These are phyloP conservation scores for Agrilus biguttatus DNA, from an alignment of 2,888 invertebrate species.

Conservation along the genomic window DNA sequence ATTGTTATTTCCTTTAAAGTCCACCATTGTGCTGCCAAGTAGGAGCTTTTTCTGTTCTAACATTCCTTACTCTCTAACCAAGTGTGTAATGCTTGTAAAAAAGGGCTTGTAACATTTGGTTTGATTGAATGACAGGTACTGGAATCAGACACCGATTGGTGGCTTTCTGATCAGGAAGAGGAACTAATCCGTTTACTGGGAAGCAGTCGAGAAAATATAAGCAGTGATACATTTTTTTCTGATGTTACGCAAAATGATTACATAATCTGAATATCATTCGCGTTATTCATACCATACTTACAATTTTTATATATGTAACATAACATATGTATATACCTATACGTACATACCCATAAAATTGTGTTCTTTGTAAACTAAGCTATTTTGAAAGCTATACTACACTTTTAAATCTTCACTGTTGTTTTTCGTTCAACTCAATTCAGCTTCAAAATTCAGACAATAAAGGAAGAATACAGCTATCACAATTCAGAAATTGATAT, in stretches of 20 bases:
- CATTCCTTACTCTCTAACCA: constrained; percentile 6
- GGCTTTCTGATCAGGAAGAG: constrained; percentile 67
- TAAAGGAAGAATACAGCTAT: too few species aligned
- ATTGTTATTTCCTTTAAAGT: constrained; percentile 25
- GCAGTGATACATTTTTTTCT: constrained; percentile 29
- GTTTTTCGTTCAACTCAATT: too few species aligned
- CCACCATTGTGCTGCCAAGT: constrained; percentile 22
- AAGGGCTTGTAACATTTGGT: constrained; percentile 26
- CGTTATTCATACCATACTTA: too few species aligned
- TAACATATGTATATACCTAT: too few species aligned
- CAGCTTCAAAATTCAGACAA: too few species aligned
- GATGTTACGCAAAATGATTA: constrained; percentile 27
- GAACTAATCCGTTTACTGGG: constrained; percentile 60
- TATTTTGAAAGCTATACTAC: too few species aligned
- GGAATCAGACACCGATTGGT: constrained; percentile 61
- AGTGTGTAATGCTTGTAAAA: constrained; percentile 4
- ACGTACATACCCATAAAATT: too few species aligned
- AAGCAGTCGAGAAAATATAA: constrained; percentile 50
- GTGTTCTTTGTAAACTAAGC: too few species aligned
- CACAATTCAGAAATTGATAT: too few species aligned
- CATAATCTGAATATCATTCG: too few species aligned
- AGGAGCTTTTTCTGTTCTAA: constrained; percentile 10
- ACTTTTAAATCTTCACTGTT: too few species aligned
- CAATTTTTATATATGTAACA: too few species aligned
- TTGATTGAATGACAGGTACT: constrained; percentile 31